phyloP scores from a whole-genome alignment of 2,113 vertebrate genomes.

The Siniperca chuatsi region DNA sequence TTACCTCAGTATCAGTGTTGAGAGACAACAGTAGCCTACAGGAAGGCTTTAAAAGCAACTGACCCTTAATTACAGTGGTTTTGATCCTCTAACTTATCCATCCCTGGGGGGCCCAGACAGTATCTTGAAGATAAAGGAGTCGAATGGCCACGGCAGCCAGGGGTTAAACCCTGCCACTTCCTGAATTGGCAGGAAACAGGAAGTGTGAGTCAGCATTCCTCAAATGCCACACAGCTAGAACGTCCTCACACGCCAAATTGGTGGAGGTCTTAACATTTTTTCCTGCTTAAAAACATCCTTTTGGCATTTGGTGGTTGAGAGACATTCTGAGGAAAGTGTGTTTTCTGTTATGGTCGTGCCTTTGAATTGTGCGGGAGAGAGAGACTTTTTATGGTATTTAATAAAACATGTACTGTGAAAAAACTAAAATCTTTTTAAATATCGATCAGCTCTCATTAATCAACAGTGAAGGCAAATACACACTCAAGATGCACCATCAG shows the following conservation, averaged over 20 bases:
- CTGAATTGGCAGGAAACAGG: slow-evolving; percentile 82
- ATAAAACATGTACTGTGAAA: not conserved
- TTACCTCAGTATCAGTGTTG: not conserved
- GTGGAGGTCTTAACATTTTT: slow-evolving; percentile 4
- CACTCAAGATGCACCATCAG: not conserved
- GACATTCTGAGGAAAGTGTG: not conserved
- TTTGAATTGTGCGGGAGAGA: not conserved
- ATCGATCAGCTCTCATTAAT: not conserved
- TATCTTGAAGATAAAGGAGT: slow-evolving; percentile 75
- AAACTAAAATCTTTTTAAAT: not conserved
- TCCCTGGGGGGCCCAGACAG: slow-evolving; percentile 53
- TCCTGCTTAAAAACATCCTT: not conserved
- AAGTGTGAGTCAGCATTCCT: slow-evolving; percentile 82
- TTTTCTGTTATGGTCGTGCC: not conserved
- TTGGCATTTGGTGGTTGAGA: not conserved
- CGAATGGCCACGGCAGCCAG: slow-evolving; percentile 58
- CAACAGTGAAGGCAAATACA: not conserved
- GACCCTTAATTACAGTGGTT: slow-evolving; percentile 36
- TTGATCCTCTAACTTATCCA: slow-evolving; percentile 25
- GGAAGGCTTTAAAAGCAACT: slow-evolving; percentile 53
- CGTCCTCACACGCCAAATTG: not conserved
- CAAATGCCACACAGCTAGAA: slow-evolving; percentile 61
- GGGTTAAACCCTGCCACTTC: slow-evolving; percentile 77
- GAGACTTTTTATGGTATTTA: not conserved
- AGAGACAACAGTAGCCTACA: not conserved